phyloP scores from a whole-genome alignment of 2,888 invertebrate species.

The Piscicola geometra region DNA sequence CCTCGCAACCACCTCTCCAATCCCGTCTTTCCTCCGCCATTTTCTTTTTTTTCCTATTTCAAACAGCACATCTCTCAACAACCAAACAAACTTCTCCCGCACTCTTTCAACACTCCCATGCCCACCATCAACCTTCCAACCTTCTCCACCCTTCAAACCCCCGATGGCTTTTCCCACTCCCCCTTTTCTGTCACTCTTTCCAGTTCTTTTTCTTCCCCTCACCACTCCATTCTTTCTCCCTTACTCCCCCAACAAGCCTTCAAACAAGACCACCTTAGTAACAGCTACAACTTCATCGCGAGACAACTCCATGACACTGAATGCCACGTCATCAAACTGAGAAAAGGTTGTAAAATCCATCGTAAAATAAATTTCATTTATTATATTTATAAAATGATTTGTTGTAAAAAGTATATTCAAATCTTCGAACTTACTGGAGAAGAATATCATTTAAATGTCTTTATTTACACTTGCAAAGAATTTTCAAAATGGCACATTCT shows the following conservation, averaged over 20 bases:
- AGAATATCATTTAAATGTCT: too few species aligned
- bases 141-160: not conserved
- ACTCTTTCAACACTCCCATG: not conserved
- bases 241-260: not conserved
- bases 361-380: too few species aligned
- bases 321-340: conserved; percentile 31
- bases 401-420: too few species aligned
- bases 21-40: not conserved
- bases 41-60: conserved; percentile 1
- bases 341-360: conserved; percentile 29
- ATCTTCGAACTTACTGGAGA: too few species aligned
- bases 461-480: too few species aligned
- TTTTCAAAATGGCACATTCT: too few species aligned
- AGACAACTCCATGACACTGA: conserved; percentile 34
- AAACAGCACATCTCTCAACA: conserved; percentile 2
- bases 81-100: not conserved
- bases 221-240: not conserved
- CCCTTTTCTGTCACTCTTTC: too few species aligned
- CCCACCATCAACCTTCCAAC: not conserved
- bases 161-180: not conserved
- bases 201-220: too few species aligned
- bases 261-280: conserved; percentile 14
- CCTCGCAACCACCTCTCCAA: not conserved
- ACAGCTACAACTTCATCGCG: conserved; percentile 28
- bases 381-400: too few species aligned